Evolutionary conservation across 2,888 invertebrate species (phyloP).

Genomic region (Leptinotarsa peninsularis): DNA sequence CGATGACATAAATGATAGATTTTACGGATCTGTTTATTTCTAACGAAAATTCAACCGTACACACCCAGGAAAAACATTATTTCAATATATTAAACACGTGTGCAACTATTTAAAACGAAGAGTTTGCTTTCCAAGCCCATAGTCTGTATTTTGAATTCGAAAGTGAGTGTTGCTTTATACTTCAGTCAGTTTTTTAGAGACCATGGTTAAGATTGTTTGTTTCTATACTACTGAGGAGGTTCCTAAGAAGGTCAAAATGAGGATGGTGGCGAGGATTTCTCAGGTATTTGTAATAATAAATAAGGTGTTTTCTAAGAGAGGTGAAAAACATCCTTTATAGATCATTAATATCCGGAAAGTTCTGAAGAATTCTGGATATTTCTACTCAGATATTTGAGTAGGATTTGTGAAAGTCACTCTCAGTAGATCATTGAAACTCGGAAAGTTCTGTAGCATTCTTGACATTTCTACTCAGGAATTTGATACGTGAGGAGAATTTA

Average conservation of each 20-base stretch:
- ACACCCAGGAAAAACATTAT: conserved; percentile 17
- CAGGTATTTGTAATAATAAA: conserved; percentile 30
- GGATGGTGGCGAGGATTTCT: conserved; percentile 37
- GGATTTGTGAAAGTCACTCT: no score
- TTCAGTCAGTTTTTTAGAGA: not conserved
- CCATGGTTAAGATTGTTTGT: conserved; percentile 33
- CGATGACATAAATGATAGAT: conserved; percentile 22
- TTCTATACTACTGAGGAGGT: conserved; percentile 33
- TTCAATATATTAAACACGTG: conserved; percentile 26
- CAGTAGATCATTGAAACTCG: no score
- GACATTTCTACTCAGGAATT: no score
- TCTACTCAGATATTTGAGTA: no score
- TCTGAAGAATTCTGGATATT: no score
- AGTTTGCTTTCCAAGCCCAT: not conserved
- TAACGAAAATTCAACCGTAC: conserved; percentile 9
- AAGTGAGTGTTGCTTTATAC: not conserved
- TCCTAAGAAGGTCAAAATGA: conserved; percentile 34
- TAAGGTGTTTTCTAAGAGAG: not conserved
- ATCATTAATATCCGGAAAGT: no score
- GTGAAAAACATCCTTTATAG: no score
- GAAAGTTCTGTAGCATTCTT: no score
- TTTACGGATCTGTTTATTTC: conserved; percentile 25
- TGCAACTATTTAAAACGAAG: conserved; percentile 12
- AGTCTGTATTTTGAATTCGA: conserved; percentile 18
- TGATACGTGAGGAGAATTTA: no score